Evolutionary conservation across 1,140 invertebrate genomes (phyloP), one percentile per base, ranked within the genome.

Genomic region (Scaptomyza montana): DNA sequence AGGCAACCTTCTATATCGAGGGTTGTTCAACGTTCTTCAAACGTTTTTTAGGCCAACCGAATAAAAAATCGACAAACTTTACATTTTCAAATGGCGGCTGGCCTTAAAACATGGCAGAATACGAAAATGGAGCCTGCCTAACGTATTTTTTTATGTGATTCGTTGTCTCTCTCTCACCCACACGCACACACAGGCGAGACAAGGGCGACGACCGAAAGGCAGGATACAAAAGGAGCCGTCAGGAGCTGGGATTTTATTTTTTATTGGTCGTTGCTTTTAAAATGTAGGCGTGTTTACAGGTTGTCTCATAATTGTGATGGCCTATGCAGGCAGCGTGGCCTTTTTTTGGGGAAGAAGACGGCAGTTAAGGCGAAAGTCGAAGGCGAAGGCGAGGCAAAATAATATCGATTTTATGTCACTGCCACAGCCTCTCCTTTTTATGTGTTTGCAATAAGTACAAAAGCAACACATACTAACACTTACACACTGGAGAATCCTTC

Each of bases 341-440:
- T n/a, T n/a, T n/a, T 16, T 25, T 41, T 19, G 4, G 16, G n/a
- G 8, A 25, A n/a, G 47, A 30, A 7, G 16, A 33, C 19, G 39
- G 66, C 56, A 46, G 47, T 21, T 25, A 36, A 36, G 8, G 33
- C 33, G 21, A 36, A 36, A 9, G 28, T 13, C 55, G 16, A 21
- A 28, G 9, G 25, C 55, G 16, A 21, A 28, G 7, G 63, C 25
- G 16, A 50, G 56, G 33, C 50, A 77, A 80, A 36, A 69, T 67
- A 79, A 87, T 89, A 87, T 87, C 84, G 84, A 89, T 87, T 87
- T 87, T 87, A 54, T 87, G 84, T 87, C 84, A 87, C 69, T 74
- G 79, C 65, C 84, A 87, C 60, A 47, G 65, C 75, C 39, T 66
- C 65, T 69, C 62, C 12, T 1, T 75, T 65, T 70, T 54, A 46